phyloP scores from a whole-genome alignment of 2,797 vertebrate genomes.

The Pipistrellus kuhlii region DNA sequence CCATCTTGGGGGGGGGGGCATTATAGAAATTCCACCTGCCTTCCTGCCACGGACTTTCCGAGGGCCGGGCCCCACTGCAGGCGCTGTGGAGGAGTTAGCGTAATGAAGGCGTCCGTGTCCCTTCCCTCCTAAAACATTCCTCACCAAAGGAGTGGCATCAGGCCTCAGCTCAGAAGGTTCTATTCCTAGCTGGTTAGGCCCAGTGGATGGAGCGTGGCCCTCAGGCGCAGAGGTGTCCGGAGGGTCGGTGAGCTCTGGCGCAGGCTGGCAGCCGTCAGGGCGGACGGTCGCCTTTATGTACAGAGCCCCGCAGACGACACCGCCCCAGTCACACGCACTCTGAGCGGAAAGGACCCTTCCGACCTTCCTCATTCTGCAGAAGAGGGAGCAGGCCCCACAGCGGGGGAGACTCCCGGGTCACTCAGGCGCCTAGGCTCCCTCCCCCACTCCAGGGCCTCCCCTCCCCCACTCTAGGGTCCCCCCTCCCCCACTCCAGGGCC shows the following conservation, averaged over 20 bases:
- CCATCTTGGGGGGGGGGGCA: neutral
- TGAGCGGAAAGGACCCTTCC: neutral
- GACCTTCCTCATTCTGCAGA: neutral
- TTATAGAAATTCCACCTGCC: neutral
- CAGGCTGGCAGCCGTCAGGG: neutral
- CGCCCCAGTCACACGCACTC: neutral
- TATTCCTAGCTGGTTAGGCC: no score
- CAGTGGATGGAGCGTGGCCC: no score
- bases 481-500: no score
- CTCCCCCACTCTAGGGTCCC: neutral
- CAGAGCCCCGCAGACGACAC: neutral
- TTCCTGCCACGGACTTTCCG: neutral
- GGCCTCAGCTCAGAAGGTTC: neutral
- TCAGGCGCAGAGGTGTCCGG: neutral
- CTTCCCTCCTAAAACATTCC: neutral
- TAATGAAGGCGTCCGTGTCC: neutral
- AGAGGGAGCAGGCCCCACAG: neutral
- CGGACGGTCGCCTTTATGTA: neutral
- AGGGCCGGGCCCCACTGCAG: neutral
- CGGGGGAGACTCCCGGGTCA: neutral
- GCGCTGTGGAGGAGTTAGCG: neutral
- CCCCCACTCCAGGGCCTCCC: no score
- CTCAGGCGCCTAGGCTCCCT: neutral
- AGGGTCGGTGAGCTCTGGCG: neutral
- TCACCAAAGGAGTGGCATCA: neutral